Conservation (phyloP, 2,888 invertebrate species). For the Apomyelois bistriatella region DNA sequence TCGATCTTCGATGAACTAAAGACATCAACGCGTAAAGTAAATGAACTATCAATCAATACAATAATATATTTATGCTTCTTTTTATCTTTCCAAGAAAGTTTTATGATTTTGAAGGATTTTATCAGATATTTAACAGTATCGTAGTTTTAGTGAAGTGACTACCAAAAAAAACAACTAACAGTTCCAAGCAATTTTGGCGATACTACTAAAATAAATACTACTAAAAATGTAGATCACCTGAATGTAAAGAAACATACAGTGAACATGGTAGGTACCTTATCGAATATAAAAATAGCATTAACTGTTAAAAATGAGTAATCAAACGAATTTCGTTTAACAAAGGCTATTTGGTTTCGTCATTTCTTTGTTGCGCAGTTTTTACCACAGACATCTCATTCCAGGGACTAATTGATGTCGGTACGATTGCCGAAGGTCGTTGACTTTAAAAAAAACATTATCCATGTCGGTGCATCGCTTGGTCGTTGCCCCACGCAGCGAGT, state of each 20-base stretch:
- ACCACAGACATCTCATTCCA: slow-evolving; percentile 8
- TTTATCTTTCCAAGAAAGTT: too few species aligned
- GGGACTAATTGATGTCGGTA: slow-evolving; percentile 28
- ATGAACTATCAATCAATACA: not conserved
- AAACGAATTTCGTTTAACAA: not conserved
- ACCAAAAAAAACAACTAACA: too few species aligned
- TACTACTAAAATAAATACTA: too few species aligned
- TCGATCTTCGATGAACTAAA: slow-evolving; percentile 28
- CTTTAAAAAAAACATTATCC: slow-evolving; percentile 53
- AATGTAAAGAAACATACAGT: not conserved
- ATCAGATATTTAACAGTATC: too few species aligned
- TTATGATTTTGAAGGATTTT: too few species aligned
- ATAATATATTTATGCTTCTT: not conserved
- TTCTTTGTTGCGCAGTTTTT: slow-evolving; percentile 10
- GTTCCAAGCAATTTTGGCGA: too few species aligned
- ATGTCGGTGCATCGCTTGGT: slow-evolving; percentile 57
- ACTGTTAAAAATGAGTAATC: not conserved
- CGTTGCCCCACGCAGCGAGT: slow-evolving; percentile 56
- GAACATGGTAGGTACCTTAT: not conserved
- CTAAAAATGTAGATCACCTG: too few species aligned
- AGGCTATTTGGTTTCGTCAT: slow-evolving; percentile 3
- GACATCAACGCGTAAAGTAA: slow-evolving; percentile 38
- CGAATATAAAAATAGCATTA: not conserved
- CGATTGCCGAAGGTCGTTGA: slow-evolving; percentile 55
- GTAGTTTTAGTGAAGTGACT: too few species aligned